Evolutionary conservation across 2,888 invertebrate species (phyloP).

Genomic region (Dendrolimus pini): DNA sequence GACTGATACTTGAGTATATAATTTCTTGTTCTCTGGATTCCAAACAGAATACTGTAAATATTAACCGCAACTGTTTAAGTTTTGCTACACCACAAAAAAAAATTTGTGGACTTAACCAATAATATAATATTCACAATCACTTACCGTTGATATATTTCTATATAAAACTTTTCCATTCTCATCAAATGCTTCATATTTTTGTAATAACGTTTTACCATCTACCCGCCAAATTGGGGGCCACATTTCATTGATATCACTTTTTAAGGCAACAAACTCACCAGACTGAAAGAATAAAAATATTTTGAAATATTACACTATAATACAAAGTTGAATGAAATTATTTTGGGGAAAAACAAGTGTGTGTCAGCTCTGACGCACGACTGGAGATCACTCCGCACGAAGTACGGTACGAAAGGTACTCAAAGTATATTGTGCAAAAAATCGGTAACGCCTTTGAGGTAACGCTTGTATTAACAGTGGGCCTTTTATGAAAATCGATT

Average conservation of each 20-base stretch:
- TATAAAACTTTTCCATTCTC: constrained; percentile 89
- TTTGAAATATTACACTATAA: background rate
- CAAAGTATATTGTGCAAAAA: too few species aligned
- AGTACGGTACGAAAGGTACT: too few species aligned
- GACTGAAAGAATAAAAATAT: constrained; percentile 76
- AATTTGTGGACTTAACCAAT: too few species aligned
- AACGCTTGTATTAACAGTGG: too few species aligned
- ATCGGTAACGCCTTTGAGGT: too few species aligned
- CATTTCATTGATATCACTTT: constrained; percentile 86
- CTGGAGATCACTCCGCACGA: too few species aligned
- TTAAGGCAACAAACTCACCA: constrained; percentile 92
- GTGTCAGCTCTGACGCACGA: too few species aligned
- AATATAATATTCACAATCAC: constrained; percentile 20
- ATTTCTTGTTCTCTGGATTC: constrained; percentile 87
- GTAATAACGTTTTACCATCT: constrained; percentile 88
- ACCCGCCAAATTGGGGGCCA: constrained; percentile 95
- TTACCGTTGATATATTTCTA: constrained; percentile 91
- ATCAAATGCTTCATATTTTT: constrained; percentile 89
- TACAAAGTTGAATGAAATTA: too few species aligned
- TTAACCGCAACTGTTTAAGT: background rate
- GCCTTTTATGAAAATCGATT: too few species aligned
- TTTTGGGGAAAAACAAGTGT: too few species aligned
- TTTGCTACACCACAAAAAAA: background rate
- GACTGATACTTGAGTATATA: constrained; percentile 87
- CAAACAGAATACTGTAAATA: constrained; percentile 86